Conservation (phyloP, 2,888 invertebrate genomes). For the Trichogramma dendrolimi region DNA sequence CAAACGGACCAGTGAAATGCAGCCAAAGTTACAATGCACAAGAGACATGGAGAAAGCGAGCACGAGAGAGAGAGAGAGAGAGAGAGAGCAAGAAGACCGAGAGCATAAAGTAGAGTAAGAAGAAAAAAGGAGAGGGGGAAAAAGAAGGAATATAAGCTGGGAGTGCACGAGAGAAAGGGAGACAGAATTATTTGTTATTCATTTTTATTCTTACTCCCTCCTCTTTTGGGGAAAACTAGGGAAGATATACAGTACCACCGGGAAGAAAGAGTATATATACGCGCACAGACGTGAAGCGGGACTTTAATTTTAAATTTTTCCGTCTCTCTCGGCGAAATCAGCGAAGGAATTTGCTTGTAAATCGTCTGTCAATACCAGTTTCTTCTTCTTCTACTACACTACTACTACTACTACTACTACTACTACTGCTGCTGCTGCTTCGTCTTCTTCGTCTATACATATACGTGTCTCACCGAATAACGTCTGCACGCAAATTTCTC, state of each 20-base stretch:
- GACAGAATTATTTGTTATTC: constrained; percentile 28
- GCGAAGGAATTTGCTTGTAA: constrained; percentile 27
- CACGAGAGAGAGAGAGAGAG: constrained; percentile 11
- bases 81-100: neutral
- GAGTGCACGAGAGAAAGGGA: neutral
- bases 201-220: constrained; percentile 10
- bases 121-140: constrained; percentile 7
- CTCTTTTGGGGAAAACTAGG: neutral
- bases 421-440: neutral
- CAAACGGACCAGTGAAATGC: constrained; percentile 20
- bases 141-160: constrained; percentile 4
- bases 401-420: neutral
- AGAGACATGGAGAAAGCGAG: neutral
- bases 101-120: neutral
- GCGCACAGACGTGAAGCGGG: neutral
- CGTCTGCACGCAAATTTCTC: constrained; percentile 19
- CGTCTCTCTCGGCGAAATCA: constrained; percentile 14
- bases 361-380: constrained; percentile 29
- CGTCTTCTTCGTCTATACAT: neutral
- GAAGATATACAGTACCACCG: neutral
- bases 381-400: neutral
- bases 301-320: constrained; percentile 26
- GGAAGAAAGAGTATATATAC: constrained; percentile 15
- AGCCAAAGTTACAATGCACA: constrained; percentile 22
- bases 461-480: constrained; percentile 11